Evolutionary conservation across 2,888 invertebrate genomes (phyloP), one percentile per base, ranked within the genome.

Genomic region (Agelastica alni): DNA sequence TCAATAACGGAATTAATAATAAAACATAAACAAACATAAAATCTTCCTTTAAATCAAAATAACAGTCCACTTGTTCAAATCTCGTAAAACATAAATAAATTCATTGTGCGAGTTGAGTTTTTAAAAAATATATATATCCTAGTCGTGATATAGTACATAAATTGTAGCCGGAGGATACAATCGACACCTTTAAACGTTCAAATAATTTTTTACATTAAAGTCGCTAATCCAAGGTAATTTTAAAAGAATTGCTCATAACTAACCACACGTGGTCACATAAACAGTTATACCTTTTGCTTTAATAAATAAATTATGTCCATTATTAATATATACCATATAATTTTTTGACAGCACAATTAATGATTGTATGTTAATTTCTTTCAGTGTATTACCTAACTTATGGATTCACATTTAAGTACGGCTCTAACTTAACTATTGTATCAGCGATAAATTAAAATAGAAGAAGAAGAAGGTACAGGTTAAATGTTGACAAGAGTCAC

Each of bases 261-360:
- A 37, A 46, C 36, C 37, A 28, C 37, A 46, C 46, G 46, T 37
- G 46, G 46, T 46, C 46, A 37, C 20, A 46, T 46, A 7, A 45
- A 54, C 54, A 54, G 54, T 54, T 54, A 54, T 30, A 28, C 26
- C 44, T 42, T 51, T 47, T 51, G 56, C 56, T 43, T 51, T 46
- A 56, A 56, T 56, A 51, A 56, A 56, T 56, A 56, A 56, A 56
- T 56, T 56, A 56, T 43, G 51, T 22, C 42, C 32, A 56, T 56
- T 56, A 56, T 56, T 56, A 56, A 56, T 54, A 51, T 45, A 32
- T 47, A 51, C 58, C 47, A 51, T 53, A 58, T 51, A 54, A 58
- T 48, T 53, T 58, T 58, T 54, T 58, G 58, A 58, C 58, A 58
- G 48, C 44, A 51, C 58, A 54, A 53, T 58, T 58, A 54, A 54